Base-by-base conservation (phyloP, 2,888 invertebrate species). In the Vandiemenella viatica region DNA sequence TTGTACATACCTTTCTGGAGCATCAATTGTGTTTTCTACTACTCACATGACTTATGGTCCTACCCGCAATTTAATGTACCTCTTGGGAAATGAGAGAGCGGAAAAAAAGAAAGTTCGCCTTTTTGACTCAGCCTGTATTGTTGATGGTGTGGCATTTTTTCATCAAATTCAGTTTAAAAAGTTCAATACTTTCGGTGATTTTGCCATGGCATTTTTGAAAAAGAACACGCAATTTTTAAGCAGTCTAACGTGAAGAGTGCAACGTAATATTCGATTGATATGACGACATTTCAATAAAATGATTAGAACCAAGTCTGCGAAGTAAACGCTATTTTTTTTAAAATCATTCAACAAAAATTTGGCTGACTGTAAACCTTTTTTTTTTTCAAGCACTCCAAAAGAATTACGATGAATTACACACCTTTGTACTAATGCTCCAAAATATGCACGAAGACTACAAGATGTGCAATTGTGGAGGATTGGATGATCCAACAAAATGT, bases 391-490 rank as follows among this genome's bases (percentile, higher is more conserved):
- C 55, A 48, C 22, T 58, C 26, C 51, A 54, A 46, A 56, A 56
- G n/a, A n/a, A n/a, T n/a, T n/a, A 42, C 51, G 55, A 38, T 52
- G 59, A 22, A 57, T 59, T 53, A 51, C 50, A 55, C 55, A 51
- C 54, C 55, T 57, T 37, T 58, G 55, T 45, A 43, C 46, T 46
- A 43, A 46, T 53, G 52, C 46, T 23, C n/a, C 23, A 46, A 52
- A 40, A 51, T 52, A 56, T 53, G 50, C 51, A 49, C 49, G 53
- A 54, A 43, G 55, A 42, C 54, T 53, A 46, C 51, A 53, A 45
- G 54, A 58, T n/a, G n/a, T n/a, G n/a, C n/a, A n/a, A n/a, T n/a
- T 45, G 37, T 21, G 53, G 53, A 40, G 51, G 50, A 48, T 55
- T 52, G 26, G 51, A 53, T 32, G 49, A 55, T 41, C 46, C 46